Base-by-base conservation (phyloP, 2,113 vertebrate genomes). In the Prunella himalayana region DNA sequence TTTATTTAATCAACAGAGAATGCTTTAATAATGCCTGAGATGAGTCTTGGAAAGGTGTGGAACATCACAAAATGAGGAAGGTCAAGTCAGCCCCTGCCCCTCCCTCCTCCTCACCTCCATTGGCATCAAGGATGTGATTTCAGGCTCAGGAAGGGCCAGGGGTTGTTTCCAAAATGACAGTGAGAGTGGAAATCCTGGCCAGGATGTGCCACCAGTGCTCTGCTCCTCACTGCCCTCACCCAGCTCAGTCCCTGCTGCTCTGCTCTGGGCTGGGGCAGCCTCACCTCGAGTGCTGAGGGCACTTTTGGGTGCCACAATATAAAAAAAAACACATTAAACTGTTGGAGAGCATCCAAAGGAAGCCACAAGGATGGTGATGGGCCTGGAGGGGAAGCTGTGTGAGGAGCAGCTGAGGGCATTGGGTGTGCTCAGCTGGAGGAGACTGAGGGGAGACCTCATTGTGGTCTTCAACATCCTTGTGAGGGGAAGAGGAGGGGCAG, bases 391-490 rank as follows among this genome's bases (percentile, higher is more conserved):
- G 28, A 39, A 49, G 44, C 56, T 24, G 27, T 49, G n/a, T 28
- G 47, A 13, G 73, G 64, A 70, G 44, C 25, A 18, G 33, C 45
- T 79, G 56, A 50, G 65, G 39, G 23, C 23, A 11, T 24, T 53
- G 9, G 23, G 28, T 53, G 18, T 86, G 73, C 14, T 65, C 76
- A 72, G 27, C 37, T 73, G 21, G 57, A 15, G 10, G n/a, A 49
- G 41, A 27, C 7, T 64, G 57, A 88, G 27, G 7, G 4, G 25
- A 64, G 41, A 41, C 41, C 41, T 27, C 28, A 15, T 5, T 15
- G 39, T 31, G 39, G 3, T 23, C 18, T 11, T 42, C 41, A 42
- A 42, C 41, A 42, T 30, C 66, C 42, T 50, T 0, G 0, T 12
- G 42, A 22, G 42, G 14, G 31, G 17, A 17, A 22, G 25, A 20